Conservation (phyloP, 2,888 invertebrate species). For the Rugalucina vietnamica region DNA sequence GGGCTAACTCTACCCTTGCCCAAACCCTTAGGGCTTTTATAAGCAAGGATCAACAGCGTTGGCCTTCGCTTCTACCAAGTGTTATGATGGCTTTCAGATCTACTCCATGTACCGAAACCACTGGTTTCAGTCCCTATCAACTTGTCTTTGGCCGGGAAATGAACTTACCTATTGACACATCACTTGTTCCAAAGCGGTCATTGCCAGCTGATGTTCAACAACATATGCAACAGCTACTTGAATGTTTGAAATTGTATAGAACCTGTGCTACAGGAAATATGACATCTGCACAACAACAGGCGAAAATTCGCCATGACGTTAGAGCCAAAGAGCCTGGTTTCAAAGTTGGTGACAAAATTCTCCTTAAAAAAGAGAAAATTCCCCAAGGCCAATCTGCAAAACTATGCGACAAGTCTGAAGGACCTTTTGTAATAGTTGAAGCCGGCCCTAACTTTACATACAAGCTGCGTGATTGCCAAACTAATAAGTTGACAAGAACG, state of each 20-base stretch:
- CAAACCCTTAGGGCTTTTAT: constrained; percentile 49
- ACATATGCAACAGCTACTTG: not conserved
- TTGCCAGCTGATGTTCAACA: not conserved
- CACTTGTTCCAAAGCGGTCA: not conserved
- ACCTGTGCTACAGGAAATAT: not conserved
- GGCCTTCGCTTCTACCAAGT: constrained; percentile 48
- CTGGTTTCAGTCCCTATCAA: constrained; percentile 47
- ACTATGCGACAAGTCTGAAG: not conserved
- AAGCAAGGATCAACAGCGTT: constrained; percentile 44
- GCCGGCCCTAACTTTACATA: not conserved
- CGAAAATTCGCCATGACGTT: not conserved
- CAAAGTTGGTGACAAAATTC: not conserved
- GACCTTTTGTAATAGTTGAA: not conserved
- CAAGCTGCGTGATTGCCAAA: not conserved
- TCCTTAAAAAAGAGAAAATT: not conserved
- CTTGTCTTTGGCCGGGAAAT: constrained; percentile 42
- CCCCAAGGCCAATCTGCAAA: not conserved
- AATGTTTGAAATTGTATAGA: not conserved
- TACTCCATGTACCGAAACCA: constrained; percentile 40
- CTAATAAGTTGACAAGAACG: not conserved
- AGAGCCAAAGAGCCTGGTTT: not conserved
- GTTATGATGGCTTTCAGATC: constrained; percentile 59
- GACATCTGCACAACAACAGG: not conserved
- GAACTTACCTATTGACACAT: constrained; percentile 3
- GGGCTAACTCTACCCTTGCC: constrained; percentile 42